Conservation (phyloP, 2,113 vertebrate genomes). For the Glaucomys volans region DNA sequence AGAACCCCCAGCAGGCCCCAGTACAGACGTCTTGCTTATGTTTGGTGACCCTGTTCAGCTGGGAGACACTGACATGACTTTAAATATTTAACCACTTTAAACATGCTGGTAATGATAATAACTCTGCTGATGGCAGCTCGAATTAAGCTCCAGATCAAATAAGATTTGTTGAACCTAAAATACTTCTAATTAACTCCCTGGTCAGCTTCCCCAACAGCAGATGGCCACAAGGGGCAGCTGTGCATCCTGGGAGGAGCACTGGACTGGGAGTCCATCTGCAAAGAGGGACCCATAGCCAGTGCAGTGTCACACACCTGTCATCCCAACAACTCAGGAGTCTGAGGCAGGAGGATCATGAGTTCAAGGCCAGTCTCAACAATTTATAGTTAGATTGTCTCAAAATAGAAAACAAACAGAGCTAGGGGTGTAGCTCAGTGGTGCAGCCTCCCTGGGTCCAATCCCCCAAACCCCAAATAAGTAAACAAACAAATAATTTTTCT, state of each 20-base stretch:
- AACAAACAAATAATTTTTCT: too few relatives aligned
- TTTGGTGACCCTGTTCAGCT: not conserved
- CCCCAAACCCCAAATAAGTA: too few relatives aligned
- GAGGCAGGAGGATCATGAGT: too few relatives aligned
- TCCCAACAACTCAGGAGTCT: too few relatives aligned
- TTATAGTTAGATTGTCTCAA: too few relatives aligned
- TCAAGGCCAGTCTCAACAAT: too few relatives aligned
- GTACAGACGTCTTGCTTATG: not conserved
- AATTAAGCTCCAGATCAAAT: conserved; percentile 72
- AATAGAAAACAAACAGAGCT: too few relatives aligned
- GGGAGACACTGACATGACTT: conserved; percentile 31
- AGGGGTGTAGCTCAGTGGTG: too few relatives aligned
- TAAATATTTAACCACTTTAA: conserved; percentile 68
- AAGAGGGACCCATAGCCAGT: not conserved
- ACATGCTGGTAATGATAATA: conserved; percentile 22
- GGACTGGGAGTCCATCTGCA: conserved; percentile 25
- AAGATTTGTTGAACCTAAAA: conserved; percentile 68
- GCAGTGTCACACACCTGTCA: too few relatives aligned
- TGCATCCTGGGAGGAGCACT: not conserved
- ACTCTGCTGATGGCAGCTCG: conserved; percentile 47
- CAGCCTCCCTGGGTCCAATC: too few relatives aligned
- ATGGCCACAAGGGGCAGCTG: conserved; percentile 7
- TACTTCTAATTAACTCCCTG: conserved; percentile 61
- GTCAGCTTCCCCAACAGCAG: conserved; percentile 38
- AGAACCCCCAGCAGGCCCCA: not conserved